These are phyloP conservation scores for Erebia aethiops DNA, from an alignment of 2,888 invertebrate genomes.

Conservation along the genomic window DNA sequence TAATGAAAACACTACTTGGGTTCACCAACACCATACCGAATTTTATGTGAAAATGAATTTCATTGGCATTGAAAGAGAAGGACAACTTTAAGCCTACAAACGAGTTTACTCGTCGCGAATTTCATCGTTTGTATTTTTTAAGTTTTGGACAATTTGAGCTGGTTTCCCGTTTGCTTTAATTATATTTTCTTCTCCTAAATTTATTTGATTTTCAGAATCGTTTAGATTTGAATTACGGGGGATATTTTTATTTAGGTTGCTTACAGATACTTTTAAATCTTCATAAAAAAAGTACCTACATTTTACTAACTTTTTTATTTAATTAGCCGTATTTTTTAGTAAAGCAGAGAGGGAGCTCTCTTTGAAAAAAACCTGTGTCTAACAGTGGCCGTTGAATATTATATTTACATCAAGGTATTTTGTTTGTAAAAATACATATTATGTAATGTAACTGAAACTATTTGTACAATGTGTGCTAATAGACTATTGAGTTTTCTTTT, in stretches of 20 bases:
- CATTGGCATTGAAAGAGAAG: constrained; percentile 52
- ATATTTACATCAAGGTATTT: too few relatives aligned
- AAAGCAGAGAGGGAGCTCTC: too few relatives aligned
- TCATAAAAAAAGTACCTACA: too few relatives aligned
- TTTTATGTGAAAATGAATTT: constrained; percentile 59
- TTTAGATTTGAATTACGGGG: not conserved
- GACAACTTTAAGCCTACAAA: constrained; percentile 57
- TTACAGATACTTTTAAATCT: not conserved
- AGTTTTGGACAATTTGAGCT: constrained; percentile 25
- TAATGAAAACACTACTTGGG: constrained; percentile 32
- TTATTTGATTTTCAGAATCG: not conserved
- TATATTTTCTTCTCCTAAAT: constrained; percentile 2
- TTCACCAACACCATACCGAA: constrained; percentile 40
- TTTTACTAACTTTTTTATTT: too few relatives aligned
- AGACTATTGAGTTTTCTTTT: too few relatives aligned
- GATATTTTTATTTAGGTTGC: not conserved
- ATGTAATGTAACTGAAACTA: too few relatives aligned
- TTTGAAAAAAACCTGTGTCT: too few relatives aligned
- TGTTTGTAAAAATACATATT: too few relatives aligned
- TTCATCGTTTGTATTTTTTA: constrained; percentile 28
- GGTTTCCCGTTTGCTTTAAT: constrained; percentile 19
- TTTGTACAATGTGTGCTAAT: too few relatives aligned
- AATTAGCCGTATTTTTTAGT: too few relatives aligned
- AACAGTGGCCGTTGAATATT: too few relatives aligned
- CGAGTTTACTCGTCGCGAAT: constrained; percentile 46